Base-by-base conservation (phyloP, 1,140 invertebrate genomes). In the Papilio machaon region DNA sequence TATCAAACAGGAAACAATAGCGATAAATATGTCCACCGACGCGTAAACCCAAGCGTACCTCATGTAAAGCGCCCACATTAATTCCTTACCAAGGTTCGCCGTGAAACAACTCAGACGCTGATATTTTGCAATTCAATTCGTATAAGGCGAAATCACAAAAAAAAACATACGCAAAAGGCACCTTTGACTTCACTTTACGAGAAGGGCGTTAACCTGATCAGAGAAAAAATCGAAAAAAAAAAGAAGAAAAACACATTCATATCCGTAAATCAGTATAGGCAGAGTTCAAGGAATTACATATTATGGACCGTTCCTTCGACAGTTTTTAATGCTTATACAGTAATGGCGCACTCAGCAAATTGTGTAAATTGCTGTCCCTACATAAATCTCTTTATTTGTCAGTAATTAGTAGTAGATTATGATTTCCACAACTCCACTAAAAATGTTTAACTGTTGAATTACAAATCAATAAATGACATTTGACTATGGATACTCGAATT, bases 21-120 rank as follows among this genome's bases (percentile, higher is more conserved):
- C 58, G 58, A 64, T 64, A 64, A 64, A 64, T 19, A 64, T 64
- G 58, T 64, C 58, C 58, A 64, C 58, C 58, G 19, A 64, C 58
- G 58, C 58, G 58, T 64, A 64, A 64, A 64, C 58, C 58, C 58
- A 64, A 64, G 19, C 58, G 58, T 64, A 64, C 60, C 60, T 64
- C 60, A 64, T 64, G 60, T 64, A 64, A 64, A 64, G 60, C 60
- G 60, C 60, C 60, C 60, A 64, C 60, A 64, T 64, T 64, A 64
- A 64, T 64, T 64, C 60, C 60, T 64, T 64, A 30, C 19, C 60
- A 64, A 64, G 60, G 60, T 64, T 64, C 60, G 60, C 10, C 3
- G 23, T 30, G 60, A 64, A 11, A 19, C 60, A 64, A 64, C 60
- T 4, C 60, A 64, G 60, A 64, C 60, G n/a, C 8, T 19, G 58